Evolutionary conservation across 2,888 invertebrate genomes (phyloP).

Genomic region (Malachius bipustulatus): DNA sequence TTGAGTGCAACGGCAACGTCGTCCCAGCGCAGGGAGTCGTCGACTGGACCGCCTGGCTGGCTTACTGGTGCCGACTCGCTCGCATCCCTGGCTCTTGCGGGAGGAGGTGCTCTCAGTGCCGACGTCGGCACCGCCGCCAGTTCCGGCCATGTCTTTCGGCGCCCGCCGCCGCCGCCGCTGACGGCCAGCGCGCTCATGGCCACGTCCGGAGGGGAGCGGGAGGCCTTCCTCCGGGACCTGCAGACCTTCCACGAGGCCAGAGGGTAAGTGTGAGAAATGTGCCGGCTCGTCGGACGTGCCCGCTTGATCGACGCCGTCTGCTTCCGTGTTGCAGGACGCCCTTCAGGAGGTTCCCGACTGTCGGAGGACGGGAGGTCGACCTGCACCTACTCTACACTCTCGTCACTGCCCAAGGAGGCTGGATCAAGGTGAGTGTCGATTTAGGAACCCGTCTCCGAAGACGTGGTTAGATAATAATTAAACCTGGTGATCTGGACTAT

Average conservation of each 20-base stretch:
- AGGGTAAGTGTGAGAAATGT: slow-evolving; percentile 70
- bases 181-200: slow-evolving; percentile 38
- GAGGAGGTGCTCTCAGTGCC: slow-evolving; percentile 35
- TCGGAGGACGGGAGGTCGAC: slow-evolving; percentile 87
- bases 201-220: slow-evolving; percentile 65
- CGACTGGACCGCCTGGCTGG: slow-evolving; percentile 34
- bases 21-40: slow-evolving; percentile 41
- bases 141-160: slow-evolving; percentile 34
- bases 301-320: no score
- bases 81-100: slow-evolving; percentile 38
- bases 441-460: no score
- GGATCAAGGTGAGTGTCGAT: slow-evolving; percentile 88
- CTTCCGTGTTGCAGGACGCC: slow-evolving; percentile 45
- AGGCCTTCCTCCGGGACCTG: slow-evolving; percentile 71
- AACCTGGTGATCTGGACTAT: no score
- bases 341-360: slow-evolving; percentile 54
- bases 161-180: slow-evolving; percentile 35
- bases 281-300: neutral
- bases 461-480: no score
- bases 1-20: slow-evolving; percentile 38
- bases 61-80: slow-evolving; percentile 30
- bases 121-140: slow-evolving; percentile 33
- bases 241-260: slow-evolving; percentile 83
- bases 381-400: slow-evolving; percentile 82
- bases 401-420: slow-evolving; percentile 87